Evolutionary conservation across 2,797 vertebrate species (phyloP).

Genomic region (Lagorchestes hirsutus): DNA sequence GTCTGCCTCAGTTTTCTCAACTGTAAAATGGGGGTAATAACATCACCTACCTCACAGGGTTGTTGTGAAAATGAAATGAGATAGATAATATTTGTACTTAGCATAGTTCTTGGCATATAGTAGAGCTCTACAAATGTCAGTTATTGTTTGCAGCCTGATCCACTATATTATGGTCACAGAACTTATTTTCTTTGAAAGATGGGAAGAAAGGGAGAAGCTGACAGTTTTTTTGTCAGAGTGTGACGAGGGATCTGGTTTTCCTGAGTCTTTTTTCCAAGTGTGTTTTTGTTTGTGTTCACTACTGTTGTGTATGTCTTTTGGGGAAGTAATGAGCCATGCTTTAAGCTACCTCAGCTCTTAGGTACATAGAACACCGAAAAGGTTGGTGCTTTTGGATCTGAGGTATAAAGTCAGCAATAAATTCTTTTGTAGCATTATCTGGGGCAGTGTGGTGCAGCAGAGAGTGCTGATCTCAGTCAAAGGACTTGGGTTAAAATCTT

Average conservation of each 20-base stretch:
- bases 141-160: neutral
- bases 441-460: neutral
- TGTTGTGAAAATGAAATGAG: neutral
- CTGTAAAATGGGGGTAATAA: neutral
- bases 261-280: neutral
- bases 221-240: neutral
- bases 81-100: neutral
- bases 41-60: neutral
- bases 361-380: neutral
- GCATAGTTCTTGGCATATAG: no score
- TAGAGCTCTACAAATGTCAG: neutral
- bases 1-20: neutral
- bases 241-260: neutral
- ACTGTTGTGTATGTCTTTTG: neutral
- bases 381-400: neutral
- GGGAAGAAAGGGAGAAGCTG: neutral
- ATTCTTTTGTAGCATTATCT: neutral
- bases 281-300: neutral
- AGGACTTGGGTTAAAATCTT: neutral
- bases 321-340: neutral
- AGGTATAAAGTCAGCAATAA: neutral
- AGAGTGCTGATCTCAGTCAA: no score
- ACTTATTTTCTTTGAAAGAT: neutral
- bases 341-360: neutral
- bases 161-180: neutral